Evolutionary conservation across 2,888 invertebrate species (phyloP).

Genomic region (Dione juno): DNA sequence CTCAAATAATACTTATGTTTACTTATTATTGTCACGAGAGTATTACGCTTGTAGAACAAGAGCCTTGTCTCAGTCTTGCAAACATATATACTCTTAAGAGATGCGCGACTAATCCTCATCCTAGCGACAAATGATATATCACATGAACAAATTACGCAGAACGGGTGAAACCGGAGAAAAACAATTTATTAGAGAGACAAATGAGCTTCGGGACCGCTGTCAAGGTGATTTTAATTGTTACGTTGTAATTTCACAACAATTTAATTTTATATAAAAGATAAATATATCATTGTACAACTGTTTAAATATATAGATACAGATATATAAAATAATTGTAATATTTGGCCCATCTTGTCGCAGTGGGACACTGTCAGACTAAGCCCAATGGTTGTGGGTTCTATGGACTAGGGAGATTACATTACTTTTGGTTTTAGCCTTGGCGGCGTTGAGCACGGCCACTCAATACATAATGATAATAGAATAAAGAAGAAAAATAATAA

Average conservation of each 20-base stretch:
- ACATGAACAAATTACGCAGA: constrained; percentile 70
- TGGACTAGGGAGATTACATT: too few relatives aligned
- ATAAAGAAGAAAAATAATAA: too few relatives aligned
- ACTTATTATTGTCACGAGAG: constrained; percentile 25
- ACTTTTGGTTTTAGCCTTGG: too few relatives aligned
- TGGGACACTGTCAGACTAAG: too few relatives aligned
- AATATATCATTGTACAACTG: background rate
- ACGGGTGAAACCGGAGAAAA: constrained; percentile 61
- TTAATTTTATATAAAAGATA: constrained; percentile 23
- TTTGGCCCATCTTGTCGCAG: too few relatives aligned
- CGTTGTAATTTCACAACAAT: constrained; percentile 48
- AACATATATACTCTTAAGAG: constrained; percentile 57
- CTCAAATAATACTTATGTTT: background rate
- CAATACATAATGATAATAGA: too few relatives aligned
- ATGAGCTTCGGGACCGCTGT: constrained; percentile 54
- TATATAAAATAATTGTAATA: too few relatives aligned
- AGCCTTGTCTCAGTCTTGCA: constrained; percentile 57
- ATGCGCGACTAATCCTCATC: constrained; percentile 66
- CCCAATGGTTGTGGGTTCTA: too few relatives aligned
- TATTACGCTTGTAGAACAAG: constrained; percentile 21
- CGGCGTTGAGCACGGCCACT: too few relatives aligned
- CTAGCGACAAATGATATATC: constrained; percentile 71
- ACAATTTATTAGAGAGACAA: constrained; percentile 76
- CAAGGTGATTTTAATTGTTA: constrained; percentile 66
- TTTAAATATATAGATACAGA: background rate